phyloP scores from a whole-genome alignment of 2,888 invertebrate genomes.

The Malacosoma neustria region DNA sequence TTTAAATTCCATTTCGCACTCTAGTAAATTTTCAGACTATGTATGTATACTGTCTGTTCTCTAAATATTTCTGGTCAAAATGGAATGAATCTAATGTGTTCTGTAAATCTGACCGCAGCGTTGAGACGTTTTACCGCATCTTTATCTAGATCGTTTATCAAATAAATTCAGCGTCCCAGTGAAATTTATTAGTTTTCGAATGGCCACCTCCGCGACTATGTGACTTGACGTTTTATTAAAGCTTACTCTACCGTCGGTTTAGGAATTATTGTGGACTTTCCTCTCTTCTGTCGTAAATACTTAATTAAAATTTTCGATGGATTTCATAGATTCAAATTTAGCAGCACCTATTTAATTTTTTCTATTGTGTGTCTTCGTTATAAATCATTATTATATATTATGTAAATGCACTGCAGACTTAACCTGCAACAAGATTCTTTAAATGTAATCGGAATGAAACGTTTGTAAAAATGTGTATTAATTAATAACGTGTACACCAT shows the following conservation, averaged over 20 bases:
- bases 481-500: no score
- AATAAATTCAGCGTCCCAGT: conserved; percentile 60
- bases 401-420: no score
- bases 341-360: no score
- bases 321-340: no score
- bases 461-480: no score
- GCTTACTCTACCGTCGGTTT: conserved; percentile 28
- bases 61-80: not conserved
- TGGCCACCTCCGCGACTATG: conserved; percentile 47
- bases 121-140: conserved; percentile 37
- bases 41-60: not conserved
- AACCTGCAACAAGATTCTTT: no score
- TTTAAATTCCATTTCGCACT: not conserved
- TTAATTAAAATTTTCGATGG: no score
- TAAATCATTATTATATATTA: no score
- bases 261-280: conserved; percentile 37
- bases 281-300: conserved; percentile 9
- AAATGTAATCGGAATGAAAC: no score
- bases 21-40: not conserved
- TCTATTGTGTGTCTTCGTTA: no score
- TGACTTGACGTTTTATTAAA: conserved; percentile 47
- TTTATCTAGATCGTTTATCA: conserved; percentile 63
- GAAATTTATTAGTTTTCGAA: conserved; percentile 65
- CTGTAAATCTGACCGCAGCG: conserved; percentile 37
- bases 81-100: conserved; percentile 6